Conservation (phyloP, 2,888 invertebrate genomes). For the Chrysolina haemoptera region DNA sequence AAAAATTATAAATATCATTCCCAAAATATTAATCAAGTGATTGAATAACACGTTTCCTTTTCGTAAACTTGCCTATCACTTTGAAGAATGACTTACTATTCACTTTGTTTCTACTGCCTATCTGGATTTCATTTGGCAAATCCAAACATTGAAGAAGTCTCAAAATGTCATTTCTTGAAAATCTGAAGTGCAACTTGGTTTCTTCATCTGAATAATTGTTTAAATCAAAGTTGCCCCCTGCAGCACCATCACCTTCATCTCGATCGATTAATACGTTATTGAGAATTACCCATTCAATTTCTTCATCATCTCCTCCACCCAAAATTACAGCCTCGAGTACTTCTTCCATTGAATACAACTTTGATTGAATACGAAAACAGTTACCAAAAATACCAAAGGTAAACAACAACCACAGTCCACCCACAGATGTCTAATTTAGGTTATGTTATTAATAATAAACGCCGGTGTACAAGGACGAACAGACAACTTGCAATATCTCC, state of each 20-base stretch:
- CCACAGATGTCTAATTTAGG: too few relatives aligned
- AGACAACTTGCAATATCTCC: neutral
- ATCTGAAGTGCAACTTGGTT: neutral
- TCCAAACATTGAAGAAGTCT: slow-evolving; percentile 1
- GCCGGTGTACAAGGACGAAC: neutral
- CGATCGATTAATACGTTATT: slow-evolving; percentile 27
- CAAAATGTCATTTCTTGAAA: neutral
- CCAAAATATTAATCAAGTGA: neutral
- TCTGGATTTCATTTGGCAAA: slow-evolving; percentile 19
- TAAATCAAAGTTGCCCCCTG: slow-evolving; percentile 2
- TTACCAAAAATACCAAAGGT: too few relatives aligned
- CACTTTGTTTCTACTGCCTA: slow-evolving; percentile 4
- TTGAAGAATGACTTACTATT: slow-evolving; percentile 8
- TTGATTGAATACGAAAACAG: too few relatives aligned
- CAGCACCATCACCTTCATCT: neutral
- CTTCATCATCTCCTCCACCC: slow-evolving; percentile 26
- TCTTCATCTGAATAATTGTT: neutral
- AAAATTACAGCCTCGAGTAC: slow-evolving; percentile 25
- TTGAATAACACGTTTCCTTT: neutral
- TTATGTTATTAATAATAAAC: neutral
- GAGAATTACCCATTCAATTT: slow-evolving; percentile 26
- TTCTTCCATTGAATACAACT: slow-evolving; percentile 27
- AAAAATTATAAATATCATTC: neutral
- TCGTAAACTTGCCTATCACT: neutral
- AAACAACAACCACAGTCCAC: neutral